These are phyloP conservation scores for Amphipoea oculea DNA, from an alignment of 2,888 invertebrate genomes.

Conservation along the genomic window DNA sequence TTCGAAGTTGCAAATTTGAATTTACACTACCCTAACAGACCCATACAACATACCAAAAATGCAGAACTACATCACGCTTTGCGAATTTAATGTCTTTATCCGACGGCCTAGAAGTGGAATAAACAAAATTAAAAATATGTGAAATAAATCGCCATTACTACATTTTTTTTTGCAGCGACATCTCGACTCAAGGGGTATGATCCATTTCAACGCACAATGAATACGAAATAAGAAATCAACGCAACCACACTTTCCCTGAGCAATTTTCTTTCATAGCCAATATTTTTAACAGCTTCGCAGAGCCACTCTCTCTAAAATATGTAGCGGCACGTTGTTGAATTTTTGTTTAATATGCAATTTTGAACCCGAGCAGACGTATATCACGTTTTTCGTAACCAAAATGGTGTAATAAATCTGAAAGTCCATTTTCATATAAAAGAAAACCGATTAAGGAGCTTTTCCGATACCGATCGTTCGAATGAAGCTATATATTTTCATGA, in stretches of 20 bases:
- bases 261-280: slow-evolving; percentile 87
- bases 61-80: no score
- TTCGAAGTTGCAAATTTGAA: no score
- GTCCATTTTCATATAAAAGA: slow-evolving; percentile 90
- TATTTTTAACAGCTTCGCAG: slow-evolving; percentile 80
- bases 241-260: slow-evolving; percentile 84
- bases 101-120: no score
- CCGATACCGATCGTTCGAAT: slow-evolving; percentile 89
- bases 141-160: slow-evolving; percentile 62
- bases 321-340: slow-evolving; percentile 82
- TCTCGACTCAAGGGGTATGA: slow-evolving; percentile 77
- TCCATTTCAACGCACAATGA: slow-evolving; percentile 87
- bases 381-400: slow-evolving; percentile 86
- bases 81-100: no score
- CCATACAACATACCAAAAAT: no score
- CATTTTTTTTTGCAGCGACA: slow-evolving; percentile 71
- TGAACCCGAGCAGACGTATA: slow-evolving; percentile 83
- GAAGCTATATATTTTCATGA: slow-evolving; percentile 90
- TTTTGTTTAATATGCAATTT: slow-evolving; percentile 88
- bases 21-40: no score
- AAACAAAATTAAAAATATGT: slow-evolving; percentile 24
- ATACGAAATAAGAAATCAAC: slow-evolving; percentile 89
- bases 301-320: slow-evolving; percentile 81
- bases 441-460: slow-evolving; percentile 90
- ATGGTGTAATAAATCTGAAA: slow-evolving; percentile 88